Evolutionary conservation across 2,113 vertebrate species (phyloP), one percentile per base, ranked within the genome.

Genomic region (Crotalus helleri): DNA sequence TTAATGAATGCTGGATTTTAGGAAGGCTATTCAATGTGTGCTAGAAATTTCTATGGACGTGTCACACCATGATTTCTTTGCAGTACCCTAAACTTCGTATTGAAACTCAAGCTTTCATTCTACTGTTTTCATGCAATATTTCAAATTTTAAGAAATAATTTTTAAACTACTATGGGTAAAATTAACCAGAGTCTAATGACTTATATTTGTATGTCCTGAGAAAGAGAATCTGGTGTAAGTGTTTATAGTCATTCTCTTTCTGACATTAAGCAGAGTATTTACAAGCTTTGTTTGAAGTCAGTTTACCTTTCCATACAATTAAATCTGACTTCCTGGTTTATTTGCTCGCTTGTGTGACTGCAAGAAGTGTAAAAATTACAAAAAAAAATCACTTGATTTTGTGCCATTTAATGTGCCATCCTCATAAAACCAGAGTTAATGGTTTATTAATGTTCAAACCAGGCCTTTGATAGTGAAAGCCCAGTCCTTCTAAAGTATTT

Each of bases 21-120:
- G 89, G 7, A 81, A 0, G 74, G 33, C 33, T 44, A 81, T 81
- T 0, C 17, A 15, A 64, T 3, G 69, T 64, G 85, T 85, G 0
- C 85, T 88, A 4, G 1, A 0, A 88, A 46, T 64, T 93, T 46
- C 49, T 93, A 0, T 39, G 95, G 91, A 55, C 64, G 89, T 92
- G 9, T 90, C 39, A 49, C 94, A 90, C 1, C 23, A 85, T 90
- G 23, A 54, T 13, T 88, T 92, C 6, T 39, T 88, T 21, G 55
- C 26, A 54, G 2, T 29, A 24, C 19, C 19, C 24, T 29, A 46
- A 39, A 74, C 24, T 17, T 92, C 39, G 58, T 89, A 53, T 11
- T 39, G 88, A 4, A 6, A 15, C 24, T 54, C 33, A 81, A 44
- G 74, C 74, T 92, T 55, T 61, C 33, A 8, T 81, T 51, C 61